These are phyloP conservation scores for Vireo altiloquus DNA, from an alignment of 2,113 vertebrate species.

Conservation along the genomic window DNA sequence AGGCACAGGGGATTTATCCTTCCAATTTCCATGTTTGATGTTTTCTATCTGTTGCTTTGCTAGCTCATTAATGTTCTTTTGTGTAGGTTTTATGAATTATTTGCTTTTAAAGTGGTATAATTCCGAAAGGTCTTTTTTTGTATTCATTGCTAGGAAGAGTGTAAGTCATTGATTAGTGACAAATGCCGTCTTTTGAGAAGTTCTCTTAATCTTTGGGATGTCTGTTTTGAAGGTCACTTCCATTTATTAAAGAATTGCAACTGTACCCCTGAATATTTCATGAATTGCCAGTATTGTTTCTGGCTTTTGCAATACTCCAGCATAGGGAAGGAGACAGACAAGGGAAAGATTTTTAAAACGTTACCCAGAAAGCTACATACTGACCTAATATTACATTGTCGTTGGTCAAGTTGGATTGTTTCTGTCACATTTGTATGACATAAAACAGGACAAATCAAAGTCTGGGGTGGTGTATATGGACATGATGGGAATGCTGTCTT, in stretches of 20 bases:
- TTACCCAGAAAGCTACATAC: background rate
- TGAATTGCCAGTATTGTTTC: constrained; percentile 11
- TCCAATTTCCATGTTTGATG: background rate
- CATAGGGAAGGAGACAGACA: background rate
- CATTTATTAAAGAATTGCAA: constrained; percentile 32
- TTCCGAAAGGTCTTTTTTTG: constrained; percentile 38
- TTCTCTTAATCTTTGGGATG: constrained; percentile 53
- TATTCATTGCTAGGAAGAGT: constrained; percentile 37
- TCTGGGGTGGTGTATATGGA: background rate
- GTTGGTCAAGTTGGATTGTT: background rate
- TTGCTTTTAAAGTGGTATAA: background rate
- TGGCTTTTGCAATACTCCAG: background rate
- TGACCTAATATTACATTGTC: background rate
- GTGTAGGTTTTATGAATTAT: background rate
- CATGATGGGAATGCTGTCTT: background rate
- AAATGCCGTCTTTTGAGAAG: constrained; percentile 49
- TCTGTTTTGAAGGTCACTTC: constrained; percentile 61
- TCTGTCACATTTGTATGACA: background rate
- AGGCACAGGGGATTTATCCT: background rate
- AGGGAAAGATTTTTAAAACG: background rate
- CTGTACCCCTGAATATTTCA: constrained; percentile 39
- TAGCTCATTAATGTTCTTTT: constrained; percentile 9
- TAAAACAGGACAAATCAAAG: background rate
- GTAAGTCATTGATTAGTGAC: constrained; percentile 59
- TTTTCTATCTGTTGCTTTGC: background rate